Evolutionary conservation across 2,797 vertebrate genomes (phyloP).

Genomic region (Coccyzus lansbergi): DNA sequence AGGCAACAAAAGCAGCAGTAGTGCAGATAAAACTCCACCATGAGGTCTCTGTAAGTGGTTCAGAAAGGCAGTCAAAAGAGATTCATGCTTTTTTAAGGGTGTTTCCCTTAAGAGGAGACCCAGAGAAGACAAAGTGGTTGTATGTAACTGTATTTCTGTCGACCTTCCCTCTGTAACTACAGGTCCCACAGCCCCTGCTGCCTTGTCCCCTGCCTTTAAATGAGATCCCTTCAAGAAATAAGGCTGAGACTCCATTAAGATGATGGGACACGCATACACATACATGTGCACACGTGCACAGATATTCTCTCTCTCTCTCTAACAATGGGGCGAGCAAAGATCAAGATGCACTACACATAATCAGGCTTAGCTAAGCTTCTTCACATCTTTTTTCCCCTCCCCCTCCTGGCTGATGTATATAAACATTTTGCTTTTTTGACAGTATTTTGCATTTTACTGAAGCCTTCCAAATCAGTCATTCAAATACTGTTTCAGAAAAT

Average conservation of each 20-base stretch:
- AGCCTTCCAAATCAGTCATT: not conserved
- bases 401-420: not conserved
- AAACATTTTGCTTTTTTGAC: not conserved
- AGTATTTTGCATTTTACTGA: not conserved
- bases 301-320: not conserved
- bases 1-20: not conserved
- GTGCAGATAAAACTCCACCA: not conserved
- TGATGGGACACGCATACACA: too few relatives aligned
- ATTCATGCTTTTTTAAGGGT: slow-evolving; percentile 45
- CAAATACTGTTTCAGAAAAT: not conserved
- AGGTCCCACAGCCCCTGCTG: slow-evolving; percentile 49
- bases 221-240: slow-evolving; percentile 31
- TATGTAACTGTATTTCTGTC: slow-evolving; percentile 14
- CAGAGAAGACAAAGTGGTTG: slow-evolving; percentile 13
- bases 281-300: too few relatives aligned
- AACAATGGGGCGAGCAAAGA: slow-evolving; percentile 21
- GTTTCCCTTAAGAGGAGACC: not conserved
- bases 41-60: not conserved
- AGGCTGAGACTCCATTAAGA: slow-evolving; percentile 18
- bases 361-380: not conserved
- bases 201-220: slow-evolving; percentile 52
- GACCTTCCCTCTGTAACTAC: not conserved
- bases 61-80: not conserved
- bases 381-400: not conserved
- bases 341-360: not conserved